phyloP scores from a whole-genome alignment of 2,113 vertebrate species.

The Quiscalus mexicanus region DNA sequence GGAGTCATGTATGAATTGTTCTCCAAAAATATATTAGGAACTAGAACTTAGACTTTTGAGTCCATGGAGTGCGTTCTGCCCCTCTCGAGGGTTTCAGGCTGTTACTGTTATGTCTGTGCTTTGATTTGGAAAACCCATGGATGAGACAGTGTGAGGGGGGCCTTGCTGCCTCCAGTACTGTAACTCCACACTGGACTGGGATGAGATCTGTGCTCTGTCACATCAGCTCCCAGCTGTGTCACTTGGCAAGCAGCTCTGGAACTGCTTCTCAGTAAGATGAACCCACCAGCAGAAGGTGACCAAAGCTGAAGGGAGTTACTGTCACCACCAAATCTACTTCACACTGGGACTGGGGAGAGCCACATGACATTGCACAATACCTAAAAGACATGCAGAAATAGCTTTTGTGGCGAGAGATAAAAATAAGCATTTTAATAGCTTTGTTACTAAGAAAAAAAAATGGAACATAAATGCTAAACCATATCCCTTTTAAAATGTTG shows the following conservation, averaged over 20 bases:
- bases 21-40: not conserved
- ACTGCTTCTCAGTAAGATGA: not conserved
- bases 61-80: not conserved
- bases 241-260: not conserved
- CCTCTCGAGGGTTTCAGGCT: not conserved
- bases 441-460: not conserved
- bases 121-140: not conserved
- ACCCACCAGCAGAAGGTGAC: not conserved
- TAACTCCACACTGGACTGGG: fast-evolving
- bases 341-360: not conserved
- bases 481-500: not conserved
- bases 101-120: not conserved
- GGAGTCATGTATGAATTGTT: not conserved
- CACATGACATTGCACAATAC: not conserved
- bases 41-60: not conserved
- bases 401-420: not conserved
- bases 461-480: not conserved
- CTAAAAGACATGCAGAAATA: not conserved
- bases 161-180: not conserved
- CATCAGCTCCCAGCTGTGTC: not conserved
- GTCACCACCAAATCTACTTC: not conserved
- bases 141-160: not conserved
- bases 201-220: not conserved
- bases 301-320: not conserved
- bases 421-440: not conserved